Evolutionary conservation across 1,140 invertebrate species (phyloP), one percentile per base, ranked within the genome.

Genomic region (Cherax destructor): DNA sequence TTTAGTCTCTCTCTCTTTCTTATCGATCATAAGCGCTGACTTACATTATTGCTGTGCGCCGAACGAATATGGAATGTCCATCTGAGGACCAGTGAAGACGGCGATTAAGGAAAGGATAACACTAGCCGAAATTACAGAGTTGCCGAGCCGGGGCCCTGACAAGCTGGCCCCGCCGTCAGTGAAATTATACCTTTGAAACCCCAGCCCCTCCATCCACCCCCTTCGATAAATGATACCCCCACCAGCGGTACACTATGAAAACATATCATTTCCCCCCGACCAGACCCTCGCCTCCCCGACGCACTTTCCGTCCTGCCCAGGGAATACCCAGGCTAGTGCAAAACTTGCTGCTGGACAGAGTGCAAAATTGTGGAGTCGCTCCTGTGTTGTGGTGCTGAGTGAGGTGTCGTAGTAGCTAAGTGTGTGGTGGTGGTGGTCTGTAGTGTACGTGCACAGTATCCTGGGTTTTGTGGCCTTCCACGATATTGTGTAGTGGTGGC

Each of bases 61-160:
- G 87, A 83, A 83, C 87, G 87, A 89, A 89, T 89, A 89, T 89
- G 87, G 87, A 89, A 89, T 89, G 87, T 89, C 87, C 87, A 89
- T 89, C 77, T 61, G 87, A 89, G 13, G 87, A 89, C 79, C 87
- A 89, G 79, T 76, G 87, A 83, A 89, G 87, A 89, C 59, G 87
- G 89, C 89, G 89, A 91, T 91, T 91, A 91, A 80, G 89, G 89
- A 79, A 91, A 91, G 89, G 89, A 91, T 86, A 91, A 91, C 89
- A 80, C 83, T 72, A 83, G 83, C 89, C 89, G 80, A 91, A 91
- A 91, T 91, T 91, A 91, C 83, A 91, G 88, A 84, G 88, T 85
- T 86, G 88, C 50, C 88, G 47, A 83, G 88, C 83, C 88, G 88
- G 83, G 83, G 76, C 76, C 76, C 88, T 91, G 88, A 91, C 88